These are phyloP conservation scores for Clepsis dumicolana DNA, from an alignment of 2,888 invertebrate species.

Conservation along the genomic window DNA sequence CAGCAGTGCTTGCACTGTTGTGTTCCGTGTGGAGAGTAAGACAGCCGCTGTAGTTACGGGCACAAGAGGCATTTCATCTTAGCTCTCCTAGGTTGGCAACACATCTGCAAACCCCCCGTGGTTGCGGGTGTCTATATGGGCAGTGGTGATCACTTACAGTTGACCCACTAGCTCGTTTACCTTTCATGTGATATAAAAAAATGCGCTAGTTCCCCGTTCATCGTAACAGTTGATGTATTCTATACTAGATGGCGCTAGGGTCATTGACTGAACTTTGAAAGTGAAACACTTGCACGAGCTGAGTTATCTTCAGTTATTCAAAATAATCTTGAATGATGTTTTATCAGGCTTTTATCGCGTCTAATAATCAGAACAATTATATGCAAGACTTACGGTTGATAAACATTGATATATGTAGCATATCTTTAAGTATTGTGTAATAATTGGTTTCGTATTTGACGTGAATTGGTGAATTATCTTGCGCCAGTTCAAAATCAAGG, in stretches of 20 bases:
- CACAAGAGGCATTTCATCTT: no score
- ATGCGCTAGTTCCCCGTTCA: not conserved
- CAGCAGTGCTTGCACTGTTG: no score
- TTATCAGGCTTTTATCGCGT: constrained; percentile 32
- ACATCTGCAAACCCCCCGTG: no score
- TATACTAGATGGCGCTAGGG: no score
- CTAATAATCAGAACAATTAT: constrained; percentile 23
- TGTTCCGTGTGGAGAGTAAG: no score
- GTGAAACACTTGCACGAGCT: not conserved
- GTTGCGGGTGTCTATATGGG: no score
- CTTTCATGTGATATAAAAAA: no score
- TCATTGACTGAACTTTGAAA: not conserved
- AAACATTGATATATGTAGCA: constrained; percentile 18
- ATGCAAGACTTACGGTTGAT: constrained; percentile 20
- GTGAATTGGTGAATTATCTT: constrained; percentile 1
- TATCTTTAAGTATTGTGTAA: constrained; percentile 24
- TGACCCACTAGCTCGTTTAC: no score
- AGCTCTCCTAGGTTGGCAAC: no score
- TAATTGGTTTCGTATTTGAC: not conserved
- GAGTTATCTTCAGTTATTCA: not conserved
- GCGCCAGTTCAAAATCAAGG: constrained; percentile 15
- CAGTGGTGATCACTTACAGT: no score
- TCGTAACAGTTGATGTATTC: not conserved
- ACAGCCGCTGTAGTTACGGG: no score
- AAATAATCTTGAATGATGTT: constrained; percentile 24